Evolutionary conservation across 2,113 vertebrate species (phyloP), one percentile per base, ranked within the genome.

Genomic region (Panthera leo): DNA sequence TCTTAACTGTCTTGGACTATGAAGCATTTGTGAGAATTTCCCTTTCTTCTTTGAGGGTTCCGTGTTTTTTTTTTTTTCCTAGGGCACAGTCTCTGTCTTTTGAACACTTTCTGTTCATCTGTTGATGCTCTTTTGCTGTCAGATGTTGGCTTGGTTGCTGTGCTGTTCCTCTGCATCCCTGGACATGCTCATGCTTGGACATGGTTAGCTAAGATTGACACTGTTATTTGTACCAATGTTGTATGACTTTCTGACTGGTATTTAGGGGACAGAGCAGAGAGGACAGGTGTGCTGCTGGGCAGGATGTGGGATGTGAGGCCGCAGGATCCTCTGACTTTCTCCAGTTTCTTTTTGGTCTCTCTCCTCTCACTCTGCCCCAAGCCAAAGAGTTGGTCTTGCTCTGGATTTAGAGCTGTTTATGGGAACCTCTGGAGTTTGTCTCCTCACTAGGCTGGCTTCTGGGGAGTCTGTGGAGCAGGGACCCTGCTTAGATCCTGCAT

Each of bases 301-400:
- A 5, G 12, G 21, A 18, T 0, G 4, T 36, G 25, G 36, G 61
- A 11, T 9, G 1, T 61, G 12, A 75, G 7, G 21, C 10, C 14
- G 13, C 5, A 14, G 55, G 34, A 16, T 7, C 45, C 42, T n/a
- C 3, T 5, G 25, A 19, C 13, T 45, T 70, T 48, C 61, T 82
- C 27, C 25, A 0, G 0, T 48, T 63, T 58, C 36, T 78, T 51
- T 67, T 65, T 0, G 7, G 9, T 58, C 19, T 70, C 61, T 87
- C 36, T 67, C 9, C 29, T 75, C n/a, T 84, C 10, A 5, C 63
- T 79, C n/a, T 58, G 19, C 68, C 25, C 51, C 51, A 51, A 48
- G 65, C 21, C 21, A 18, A 25, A 12, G 14, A 51, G 10, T 68
- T n/a, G 39, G 58, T 45, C 29, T 65, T 2, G 0, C n/a, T 80